phyloP scores from a whole-genome alignment of 2,888 invertebrate species.

The Oligia latruncula region DNA sequence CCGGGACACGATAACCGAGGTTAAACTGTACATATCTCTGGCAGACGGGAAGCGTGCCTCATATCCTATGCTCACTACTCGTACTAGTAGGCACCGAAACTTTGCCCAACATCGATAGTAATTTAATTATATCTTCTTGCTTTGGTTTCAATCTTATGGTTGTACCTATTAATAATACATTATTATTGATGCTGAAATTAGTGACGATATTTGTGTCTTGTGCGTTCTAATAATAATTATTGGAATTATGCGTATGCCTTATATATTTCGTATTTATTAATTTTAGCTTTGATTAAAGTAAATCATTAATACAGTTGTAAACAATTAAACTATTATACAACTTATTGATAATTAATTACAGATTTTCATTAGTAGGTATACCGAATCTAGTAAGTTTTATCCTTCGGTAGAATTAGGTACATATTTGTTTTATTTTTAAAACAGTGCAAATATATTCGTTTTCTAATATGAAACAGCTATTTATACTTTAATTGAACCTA shows the following conservation, averaged over 20 bases:
- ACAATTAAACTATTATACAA: no score
- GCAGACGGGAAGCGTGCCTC: slow-evolving; percentile 39
- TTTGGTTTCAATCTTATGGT: neutral
- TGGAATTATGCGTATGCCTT: neutral
- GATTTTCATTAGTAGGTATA: neutral
- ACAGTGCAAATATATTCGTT: neutral
- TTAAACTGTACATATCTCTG: slow-evolving; percentile 50
- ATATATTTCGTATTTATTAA: neutral
- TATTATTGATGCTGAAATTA: slow-evolving; percentile 4
- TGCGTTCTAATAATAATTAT: neutral
- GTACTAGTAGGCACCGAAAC: slow-evolving; percentile 10
- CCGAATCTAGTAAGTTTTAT: neutral
- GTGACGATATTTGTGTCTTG: neutral
- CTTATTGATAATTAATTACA: neutral
- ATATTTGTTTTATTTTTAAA: neutral
- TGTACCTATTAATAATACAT: neutral
- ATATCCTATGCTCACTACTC: slow-evolving; percentile 17
- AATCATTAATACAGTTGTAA: no score
- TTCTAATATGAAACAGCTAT: neutral
- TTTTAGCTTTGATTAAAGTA: neutral
- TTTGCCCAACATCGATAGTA: slow-evolving; percentile 11
- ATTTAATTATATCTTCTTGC: slow-evolving; percentile 32
- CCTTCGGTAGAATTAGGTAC: neutral
- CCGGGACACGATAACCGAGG: slow-evolving; percentile 36
- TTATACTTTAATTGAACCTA: neutral